phyloP scores from a whole-genome alignment of 37 sponge, comb jelly and placozoan species.

The Cliona cf. orientalis region DNA sequence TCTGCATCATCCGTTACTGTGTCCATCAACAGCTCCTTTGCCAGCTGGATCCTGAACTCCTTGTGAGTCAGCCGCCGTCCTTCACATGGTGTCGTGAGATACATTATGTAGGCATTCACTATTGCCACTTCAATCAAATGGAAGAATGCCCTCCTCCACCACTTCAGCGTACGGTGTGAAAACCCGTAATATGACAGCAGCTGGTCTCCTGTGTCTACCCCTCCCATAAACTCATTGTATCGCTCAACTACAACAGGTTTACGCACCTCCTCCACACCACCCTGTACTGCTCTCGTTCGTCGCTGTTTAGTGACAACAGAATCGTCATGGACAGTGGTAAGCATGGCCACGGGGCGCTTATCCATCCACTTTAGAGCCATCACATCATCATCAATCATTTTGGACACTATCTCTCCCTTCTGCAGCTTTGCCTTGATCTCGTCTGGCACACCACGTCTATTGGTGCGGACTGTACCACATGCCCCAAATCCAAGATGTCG shows the following conservation, averaged over 20 bases:
- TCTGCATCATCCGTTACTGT: not conserved
- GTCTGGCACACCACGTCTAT: slow-evolving; percentile 43
- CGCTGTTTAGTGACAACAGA: not conserved
- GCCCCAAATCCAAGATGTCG: slow-evolving; percentile 27
- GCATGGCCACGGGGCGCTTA: slow-evolving; percentile 17
- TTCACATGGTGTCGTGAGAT: not conserved
- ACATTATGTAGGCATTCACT: slow-evolving; percentile 53
- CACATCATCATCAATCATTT: not conserved
- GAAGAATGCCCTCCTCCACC: slow-evolving; percentile 40
- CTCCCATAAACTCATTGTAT: slow-evolving; percentile 55
- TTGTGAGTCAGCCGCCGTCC: not conserved
- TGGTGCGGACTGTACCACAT: slow-evolving; percentile 36
- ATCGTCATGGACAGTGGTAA: slow-evolving; percentile 33
- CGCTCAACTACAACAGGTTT: slow-evolving; percentile 33
- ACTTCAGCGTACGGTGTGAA: slow-evolving; percentile 12
- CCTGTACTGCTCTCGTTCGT: not conserved
- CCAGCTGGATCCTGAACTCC: slow-evolving; percentile 29
- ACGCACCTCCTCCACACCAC: slow-evolving; percentile 20
- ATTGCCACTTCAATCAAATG: slow-evolving; percentile 27
- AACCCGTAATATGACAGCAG: slow-evolving; percentile 44
- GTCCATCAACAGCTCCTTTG: not conserved
- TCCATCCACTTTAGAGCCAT: slow-evolving; percentile 46
- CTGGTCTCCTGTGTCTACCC: slow-evolving; percentile 43
- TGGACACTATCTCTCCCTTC: slow-evolving; percentile 21
- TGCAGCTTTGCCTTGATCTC: slow-evolving; percentile 3